Conservation (phyloP, 2,797 vertebrate species). For the Tangara arthus region DNA sequence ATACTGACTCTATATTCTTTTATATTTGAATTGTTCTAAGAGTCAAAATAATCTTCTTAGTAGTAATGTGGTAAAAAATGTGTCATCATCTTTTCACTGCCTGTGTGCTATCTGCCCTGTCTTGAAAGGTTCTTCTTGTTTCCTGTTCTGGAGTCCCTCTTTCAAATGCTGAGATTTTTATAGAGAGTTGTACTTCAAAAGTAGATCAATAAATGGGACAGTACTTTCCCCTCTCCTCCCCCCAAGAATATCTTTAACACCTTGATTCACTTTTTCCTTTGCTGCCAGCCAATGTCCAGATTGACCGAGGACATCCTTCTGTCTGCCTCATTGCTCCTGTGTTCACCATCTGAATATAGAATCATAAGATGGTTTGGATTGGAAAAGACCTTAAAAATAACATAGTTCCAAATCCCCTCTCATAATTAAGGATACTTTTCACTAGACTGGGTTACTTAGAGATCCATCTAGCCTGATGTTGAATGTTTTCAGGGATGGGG, state of each 20-base stretch:
- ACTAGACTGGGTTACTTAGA: neutral
- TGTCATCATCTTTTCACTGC: neutral
- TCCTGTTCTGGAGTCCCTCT: neutral
- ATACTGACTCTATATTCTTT: neutral
- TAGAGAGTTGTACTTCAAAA: neutral
- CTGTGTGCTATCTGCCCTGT: rapidly evolving
- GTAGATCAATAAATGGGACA: neutral
- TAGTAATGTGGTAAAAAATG: neutral
- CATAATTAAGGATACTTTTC: neutral
- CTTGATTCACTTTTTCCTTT: neutral
- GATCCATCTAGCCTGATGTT: rapidly evolving
- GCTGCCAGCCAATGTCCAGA: neutral
- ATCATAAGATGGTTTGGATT: neutral
- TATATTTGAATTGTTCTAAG: neutral
- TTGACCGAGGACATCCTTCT: neutral
- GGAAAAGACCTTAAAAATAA: neutral
- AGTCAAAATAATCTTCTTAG: neutral
- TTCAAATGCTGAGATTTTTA: neutral
- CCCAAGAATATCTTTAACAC: neutral
- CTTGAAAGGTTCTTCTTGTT: neutral
- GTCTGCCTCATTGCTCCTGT: neutral
- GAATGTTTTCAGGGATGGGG: neutral
- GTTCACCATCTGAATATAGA: neutral
- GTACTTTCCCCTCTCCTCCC: rapidly evolving
- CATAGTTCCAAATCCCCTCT: neutral